Percentiles rank a stretch among this genome's conserved stretches.
Conservation (phyloP, 2,888 invertebrate species). For the Ischnura elegans region DNA sequence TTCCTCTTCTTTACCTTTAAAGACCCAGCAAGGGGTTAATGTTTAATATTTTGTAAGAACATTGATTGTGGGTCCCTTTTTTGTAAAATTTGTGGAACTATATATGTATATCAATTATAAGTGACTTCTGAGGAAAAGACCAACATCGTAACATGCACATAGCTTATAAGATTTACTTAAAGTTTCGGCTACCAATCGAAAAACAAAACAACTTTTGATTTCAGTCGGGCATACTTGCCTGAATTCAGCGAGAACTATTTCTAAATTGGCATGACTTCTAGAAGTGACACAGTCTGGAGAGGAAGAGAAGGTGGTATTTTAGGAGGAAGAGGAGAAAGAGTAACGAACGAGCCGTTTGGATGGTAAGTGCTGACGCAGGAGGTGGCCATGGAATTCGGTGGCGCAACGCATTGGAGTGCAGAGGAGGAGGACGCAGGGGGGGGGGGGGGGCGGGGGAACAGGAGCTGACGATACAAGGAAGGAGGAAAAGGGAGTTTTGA, state of each 20-base stretch:
- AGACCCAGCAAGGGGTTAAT: too few relatives aligned
- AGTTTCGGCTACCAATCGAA: too few relatives aligned
- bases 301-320: not conserved
- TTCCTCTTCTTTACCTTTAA: too few relatives aligned
- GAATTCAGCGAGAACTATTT: not conserved
- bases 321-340: not conserved
- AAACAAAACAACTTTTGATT: not conserved
- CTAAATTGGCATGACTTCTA: not conserved
- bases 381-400: slow-evolving; percentile 23
- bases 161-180: too few relatives aligned
- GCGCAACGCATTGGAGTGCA: not conserved
- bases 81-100: too few relatives aligned
- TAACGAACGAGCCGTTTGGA: not conserved
- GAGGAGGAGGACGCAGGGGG: not conserved
- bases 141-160: too few relatives aligned
- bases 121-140: too few relatives aligned
- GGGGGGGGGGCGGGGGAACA: not conserved
- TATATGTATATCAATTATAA: too few relatives aligned
- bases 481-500: not conserved
- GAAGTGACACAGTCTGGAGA: not conserved
- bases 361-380: not conserved
- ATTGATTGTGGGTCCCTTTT: too few relatives aligned
- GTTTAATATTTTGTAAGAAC: too few relatives aligned
- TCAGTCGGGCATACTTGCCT: not conserved
- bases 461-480: slow-evolving; percentile 34